Percentiles rank a stretch among this genome's conserved stretches.
Conservation (phyloP, 2,797 vertebrate species). For the Spea hammondii region DNA sequence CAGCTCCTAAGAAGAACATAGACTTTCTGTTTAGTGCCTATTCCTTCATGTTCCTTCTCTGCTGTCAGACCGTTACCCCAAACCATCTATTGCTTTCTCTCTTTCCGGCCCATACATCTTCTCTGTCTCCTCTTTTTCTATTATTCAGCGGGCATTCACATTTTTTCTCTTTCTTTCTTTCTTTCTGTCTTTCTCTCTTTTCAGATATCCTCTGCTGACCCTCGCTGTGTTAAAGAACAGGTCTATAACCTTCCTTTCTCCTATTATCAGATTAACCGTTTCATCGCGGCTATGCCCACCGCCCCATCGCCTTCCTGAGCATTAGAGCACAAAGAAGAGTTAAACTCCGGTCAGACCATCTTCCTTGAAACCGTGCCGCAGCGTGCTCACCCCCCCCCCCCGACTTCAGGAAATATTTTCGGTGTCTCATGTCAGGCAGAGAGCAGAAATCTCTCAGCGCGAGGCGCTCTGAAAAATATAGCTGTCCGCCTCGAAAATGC, state of each 20-base stretch:
- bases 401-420: constrained; percentile 51
- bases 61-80: too few relatives aligned
- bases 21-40: neutral
- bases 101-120: neutral
- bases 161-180: neutral
- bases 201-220: constrained; percentile 16
- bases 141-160: neutral
- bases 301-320: neutral
- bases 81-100: neutral
- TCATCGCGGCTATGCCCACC: neutral
- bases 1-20: neutral
- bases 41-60: neutral
- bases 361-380: constrained; percentile 17
- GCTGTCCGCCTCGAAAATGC: constrained; percentile 48
- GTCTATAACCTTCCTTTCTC: neutral
- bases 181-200: neutral
- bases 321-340: constrained; percentile 22
- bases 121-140: constrained; percentile 22
- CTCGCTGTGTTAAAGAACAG: neutral
- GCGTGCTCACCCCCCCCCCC: constrained; percentile 15
- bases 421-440: constrained; percentile 50
- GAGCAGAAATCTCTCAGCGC: constrained; percentile 52
- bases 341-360: neutral
- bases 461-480: constrained; percentile 51
- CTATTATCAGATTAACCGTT: neutral